These are phyloP conservation scores for Solea solea DNA, from an alignment of 2,113 vertebrate genomes.

Conservation along the genomic window DNA sequence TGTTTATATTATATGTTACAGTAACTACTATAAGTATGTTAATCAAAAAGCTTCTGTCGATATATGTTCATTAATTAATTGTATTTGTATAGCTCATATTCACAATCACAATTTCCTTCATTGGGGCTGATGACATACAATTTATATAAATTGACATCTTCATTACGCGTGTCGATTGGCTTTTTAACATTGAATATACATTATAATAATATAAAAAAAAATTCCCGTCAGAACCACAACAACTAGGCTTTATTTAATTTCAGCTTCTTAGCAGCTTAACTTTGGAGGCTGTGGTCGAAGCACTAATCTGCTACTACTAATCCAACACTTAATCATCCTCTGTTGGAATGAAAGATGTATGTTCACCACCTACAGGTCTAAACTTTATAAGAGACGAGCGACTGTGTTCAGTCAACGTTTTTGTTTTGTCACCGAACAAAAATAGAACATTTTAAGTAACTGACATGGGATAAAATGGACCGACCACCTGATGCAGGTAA, in stretches of 20 bases:
- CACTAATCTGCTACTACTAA: constrained; percentile 46
- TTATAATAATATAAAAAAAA: too few relatives aligned
- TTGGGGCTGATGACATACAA: too few relatives aligned
- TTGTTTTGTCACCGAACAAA: not conserved
- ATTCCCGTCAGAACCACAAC: constrained; percentile 1
- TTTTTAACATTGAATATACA: too few relatives aligned
- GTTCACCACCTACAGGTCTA: constrained; percentile 26
- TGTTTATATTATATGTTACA: too few relatives aligned
- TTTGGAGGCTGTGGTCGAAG: constrained; percentile 20
- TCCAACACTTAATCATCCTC: constrained; percentile 48
- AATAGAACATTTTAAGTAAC: constrained; percentile 1
- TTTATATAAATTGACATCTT: too few relatives aligned
- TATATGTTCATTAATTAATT: too few relatives aligned
- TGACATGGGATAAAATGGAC: not conserved
- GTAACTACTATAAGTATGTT: too few relatives aligned
- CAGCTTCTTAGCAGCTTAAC: constrained; percentile 16
- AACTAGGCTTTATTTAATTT: constrained; percentile 2
- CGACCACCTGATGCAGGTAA: not conserved
- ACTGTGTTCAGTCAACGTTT: constrained; percentile 13
- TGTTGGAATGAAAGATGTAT: constrained; percentile 26
- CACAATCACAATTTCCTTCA: too few relatives aligned
- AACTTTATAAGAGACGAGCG: constrained; percentile 17
- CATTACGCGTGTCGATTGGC: too few relatives aligned
- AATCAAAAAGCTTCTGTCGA: too few relatives aligned
- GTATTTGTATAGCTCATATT: too few relatives aligned